phyloP scores from a whole-genome alignment of 2,888 invertebrate genomes.

The Ornithoptera alexandrae region DNA sequence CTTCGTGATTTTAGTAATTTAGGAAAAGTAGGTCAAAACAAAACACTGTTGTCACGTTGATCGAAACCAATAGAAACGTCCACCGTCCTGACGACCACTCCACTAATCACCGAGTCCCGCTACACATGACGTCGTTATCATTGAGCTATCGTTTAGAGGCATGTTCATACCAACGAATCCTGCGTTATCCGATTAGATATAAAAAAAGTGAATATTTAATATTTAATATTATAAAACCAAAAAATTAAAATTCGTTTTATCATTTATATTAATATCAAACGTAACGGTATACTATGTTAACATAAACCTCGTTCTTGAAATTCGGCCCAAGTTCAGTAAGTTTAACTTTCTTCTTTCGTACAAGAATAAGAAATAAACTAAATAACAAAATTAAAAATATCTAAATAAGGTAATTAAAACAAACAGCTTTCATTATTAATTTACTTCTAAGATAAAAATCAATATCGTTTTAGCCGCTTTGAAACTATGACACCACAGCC shows the following conservation, averaged over 20 bases:
- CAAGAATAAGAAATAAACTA: too few species aligned
- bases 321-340: too few species aligned
- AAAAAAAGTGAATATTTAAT: neutral
- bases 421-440: neutral
- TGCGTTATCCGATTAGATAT: neutral
- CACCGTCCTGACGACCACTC: constrained; percentile 19
- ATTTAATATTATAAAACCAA: neutral
- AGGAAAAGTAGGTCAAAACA: constrained; percentile 3
- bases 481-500: neutral
- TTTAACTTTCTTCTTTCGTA: too few species aligned
- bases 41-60: constrained; percentile 5
- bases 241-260: neutral
- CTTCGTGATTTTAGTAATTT: neutral
- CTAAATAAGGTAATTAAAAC: too few species aligned
- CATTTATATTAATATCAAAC: neutral
- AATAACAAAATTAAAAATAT: too few species aligned
- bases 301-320: too few species aligned
- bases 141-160: constrained; percentile 18
- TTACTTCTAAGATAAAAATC: neutral
- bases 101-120: constrained; percentile 22
- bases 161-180: constrained; percentile 5
- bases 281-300: too few species aligned
- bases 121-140: constrained; percentile 20
- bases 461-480: neutral
- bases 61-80: constrained; percentile 22